A percentile compares a stretch with the other conserved stretches of the same genome.
Evolutionary conservation across 2,797 vertebrate species (phyloP).

Genomic region (Acridotheres tristis): DNA sequence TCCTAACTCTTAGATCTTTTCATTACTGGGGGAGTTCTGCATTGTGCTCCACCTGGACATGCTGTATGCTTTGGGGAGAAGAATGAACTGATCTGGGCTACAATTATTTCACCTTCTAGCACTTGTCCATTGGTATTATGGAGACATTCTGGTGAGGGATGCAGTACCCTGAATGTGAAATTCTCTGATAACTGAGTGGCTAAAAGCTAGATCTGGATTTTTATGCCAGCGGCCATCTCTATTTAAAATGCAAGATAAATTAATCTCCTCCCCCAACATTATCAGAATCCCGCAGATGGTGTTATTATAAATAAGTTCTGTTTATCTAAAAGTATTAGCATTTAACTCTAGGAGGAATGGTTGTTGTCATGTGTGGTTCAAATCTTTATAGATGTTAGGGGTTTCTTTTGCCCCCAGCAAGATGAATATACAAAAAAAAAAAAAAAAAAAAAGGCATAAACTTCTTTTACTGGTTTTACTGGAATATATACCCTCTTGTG

Average conservation of each 20-base stretch:
- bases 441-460: too few species aligned
- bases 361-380: slow-evolving; percentile 37
- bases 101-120: background rate
- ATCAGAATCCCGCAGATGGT: slow-evolving; percentile 56
- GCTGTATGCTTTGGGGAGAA: background rate
- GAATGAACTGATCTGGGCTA: background rate
- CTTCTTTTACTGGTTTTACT: background rate
- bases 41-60: background rate
- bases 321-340: slow-evolving; percentile 68
- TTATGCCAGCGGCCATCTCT: slow-evolving; percentile 52
- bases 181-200: slow-evolving; percentile 39
- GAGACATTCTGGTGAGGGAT: background rate
- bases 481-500: background rate
- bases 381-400: slow-evolving; percentile 35
- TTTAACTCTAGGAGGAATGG: slow-evolving; percentile 56
- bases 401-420: slow-evolving; percentile 38
- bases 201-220: slow-evolving; percentile 55
- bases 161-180: slow-evolving; percentile 19
- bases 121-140: background rate
- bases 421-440: background rate
- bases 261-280: slow-evolving; percentile 60
- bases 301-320: slow-evolving; percentile 62
- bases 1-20: background rate
- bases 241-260: slow-evolving; percentile 71
- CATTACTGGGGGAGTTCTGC: background rate